Percentiles rank a stretch among this genome's conserved stretches.
Conservation (phyloP, 2,797 vertebrate species). For the Hippoglossus hippoglossus region DNA sequence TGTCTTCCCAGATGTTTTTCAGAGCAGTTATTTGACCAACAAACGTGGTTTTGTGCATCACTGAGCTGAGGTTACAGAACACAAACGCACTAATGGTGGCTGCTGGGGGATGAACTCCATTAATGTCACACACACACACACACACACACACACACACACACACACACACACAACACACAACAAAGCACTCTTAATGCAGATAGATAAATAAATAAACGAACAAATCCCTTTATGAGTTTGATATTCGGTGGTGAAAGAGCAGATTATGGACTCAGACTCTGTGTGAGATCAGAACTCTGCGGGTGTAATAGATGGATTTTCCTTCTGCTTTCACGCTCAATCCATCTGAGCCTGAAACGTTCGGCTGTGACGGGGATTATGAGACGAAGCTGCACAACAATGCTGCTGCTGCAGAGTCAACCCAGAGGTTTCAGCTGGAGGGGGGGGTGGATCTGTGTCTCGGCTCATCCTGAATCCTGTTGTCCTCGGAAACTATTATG, state of each 20-base stretch:
- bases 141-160: conserved; percentile 5
- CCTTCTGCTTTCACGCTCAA: conserved; percentile 34
- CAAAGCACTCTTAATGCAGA: conserved; percentile 33
- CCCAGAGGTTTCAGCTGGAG: neutral
- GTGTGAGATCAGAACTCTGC: conserved; percentile 15
- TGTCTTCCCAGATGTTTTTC: conserved; percentile 38
- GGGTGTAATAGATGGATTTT: conserved; percentile 57
- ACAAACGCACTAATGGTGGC: conserved; percentile 37
- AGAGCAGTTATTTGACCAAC: conserved; percentile 60
- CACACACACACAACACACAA: neutral
- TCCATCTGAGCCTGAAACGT: conserved; percentile 43
- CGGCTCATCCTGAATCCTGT: no score
- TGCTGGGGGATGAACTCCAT: conserved; percentile 29
- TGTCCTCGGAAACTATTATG: no score
- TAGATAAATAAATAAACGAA: conserved; percentile 38
- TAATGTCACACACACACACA: conserved; percentile 17
- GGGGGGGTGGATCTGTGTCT: no score
- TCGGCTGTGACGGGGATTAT: conserved; percentile 44
- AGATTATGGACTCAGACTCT: conserved; percentile 45
- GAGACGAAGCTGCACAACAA: conserved; percentile 37
- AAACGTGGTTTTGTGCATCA: conserved; percentile 28
- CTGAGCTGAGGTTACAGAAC: conserved; percentile 23
- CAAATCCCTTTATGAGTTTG: conserved; percentile 38
- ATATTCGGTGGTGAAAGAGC: conserved; percentile 37
- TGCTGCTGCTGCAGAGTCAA: conserved; percentile 33